These are phyloP conservation scores for Stylophora pistillata DNA, from an alignment of 64 coral and sea anemone species.

Conservation along the genomic window DNA sequence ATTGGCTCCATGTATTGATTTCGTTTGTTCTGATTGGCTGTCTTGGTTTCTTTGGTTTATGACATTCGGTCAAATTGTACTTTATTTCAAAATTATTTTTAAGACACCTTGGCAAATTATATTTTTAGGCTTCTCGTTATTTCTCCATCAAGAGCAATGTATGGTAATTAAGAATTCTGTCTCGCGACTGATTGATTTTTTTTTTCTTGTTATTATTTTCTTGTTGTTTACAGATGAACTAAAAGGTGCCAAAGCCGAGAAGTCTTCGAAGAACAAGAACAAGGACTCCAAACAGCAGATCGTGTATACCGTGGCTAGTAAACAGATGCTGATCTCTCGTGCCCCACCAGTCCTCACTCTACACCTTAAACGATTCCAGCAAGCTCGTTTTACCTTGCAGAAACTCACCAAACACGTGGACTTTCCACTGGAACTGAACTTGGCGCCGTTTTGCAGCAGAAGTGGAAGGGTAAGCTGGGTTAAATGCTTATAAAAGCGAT, in stretches of 20 bases:
- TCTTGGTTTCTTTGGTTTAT: no score
- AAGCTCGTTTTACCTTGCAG: slow-evolving; percentile 63
- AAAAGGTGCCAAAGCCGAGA: slow-evolving; percentile 33
- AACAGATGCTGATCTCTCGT: slow-evolving; percentile 82
- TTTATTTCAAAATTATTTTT: no score
- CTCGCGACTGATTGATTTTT: neutral
- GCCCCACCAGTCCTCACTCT: slow-evolving; percentile 89
- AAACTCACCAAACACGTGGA: slow-evolving; percentile 93
- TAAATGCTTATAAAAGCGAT: neutral
- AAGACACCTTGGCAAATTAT: no score
- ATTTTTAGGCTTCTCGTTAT: no score
- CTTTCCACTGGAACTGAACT: slow-evolving; percentile 83
- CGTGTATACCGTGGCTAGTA: slow-evolving; percentile 92
- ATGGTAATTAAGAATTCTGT: no score
- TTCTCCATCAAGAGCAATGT: no score
- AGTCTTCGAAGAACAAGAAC: neutral
- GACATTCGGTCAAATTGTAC: no score
- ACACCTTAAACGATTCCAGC: slow-evolving; percentile 96
- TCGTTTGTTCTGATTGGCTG: no score
- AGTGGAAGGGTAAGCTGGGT: slow-evolving; percentile 68
- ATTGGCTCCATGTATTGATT: no score
- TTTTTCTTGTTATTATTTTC: neutral
- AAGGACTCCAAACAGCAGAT: slow-evolving; percentile 20
- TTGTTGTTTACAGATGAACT: neutral
- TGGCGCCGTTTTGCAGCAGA: slow-evolving; percentile 91